Evolutionary conservation across 1,140 invertebrate species (phyloP), one percentile per base, ranked within the genome.

Genomic region (Leptonema lineaticorne): DNA sequence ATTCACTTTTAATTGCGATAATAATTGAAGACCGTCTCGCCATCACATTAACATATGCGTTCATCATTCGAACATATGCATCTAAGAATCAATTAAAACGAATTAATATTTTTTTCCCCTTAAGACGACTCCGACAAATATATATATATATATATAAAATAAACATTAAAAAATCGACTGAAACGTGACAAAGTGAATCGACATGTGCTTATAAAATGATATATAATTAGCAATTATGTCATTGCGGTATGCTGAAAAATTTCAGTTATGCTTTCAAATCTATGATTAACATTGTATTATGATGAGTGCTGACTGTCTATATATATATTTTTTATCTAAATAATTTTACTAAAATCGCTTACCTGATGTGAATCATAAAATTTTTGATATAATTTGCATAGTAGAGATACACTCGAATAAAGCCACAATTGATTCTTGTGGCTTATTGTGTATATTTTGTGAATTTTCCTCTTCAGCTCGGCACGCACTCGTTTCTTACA

Each of bases 1-100:
- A 24, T 57, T 57, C 16, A 11, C 53, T 7, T 27, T 5, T 7
- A n/a, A 24, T 20, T 22, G 53, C 5, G 20, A n/a, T 27, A 14
- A 50, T 50, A 50, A 53, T 53, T 53, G 50, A 53, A 24, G 50
- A 53, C 50, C 20, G 50, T 53, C 50, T 53, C 50, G 50, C 50
- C 50, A 24, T 53, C 50, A 22, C 11, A 53, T 53, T 53, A 53
- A 24, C 50, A 41, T 41, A 41, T 41, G 37, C 37, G 37, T 41
- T 41, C 37, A 41, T 41, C 37, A 41, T 41, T 14, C 37, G n/a
- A 41, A 41, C 37, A 53, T 26, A 53, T 53, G 50, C 50, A 53
- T n/a, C n/a, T 53, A 53, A 53, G 27, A 24, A 24, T 20, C 50
- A 53, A 53, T 53, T 53, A 53, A 53, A 26, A 53, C 27, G n/a